These are phyloP conservation scores for Metaphire vulgaris DNA, from an alignment of 1,140 invertebrate genomes.

Conservation along the genomic window DNA sequence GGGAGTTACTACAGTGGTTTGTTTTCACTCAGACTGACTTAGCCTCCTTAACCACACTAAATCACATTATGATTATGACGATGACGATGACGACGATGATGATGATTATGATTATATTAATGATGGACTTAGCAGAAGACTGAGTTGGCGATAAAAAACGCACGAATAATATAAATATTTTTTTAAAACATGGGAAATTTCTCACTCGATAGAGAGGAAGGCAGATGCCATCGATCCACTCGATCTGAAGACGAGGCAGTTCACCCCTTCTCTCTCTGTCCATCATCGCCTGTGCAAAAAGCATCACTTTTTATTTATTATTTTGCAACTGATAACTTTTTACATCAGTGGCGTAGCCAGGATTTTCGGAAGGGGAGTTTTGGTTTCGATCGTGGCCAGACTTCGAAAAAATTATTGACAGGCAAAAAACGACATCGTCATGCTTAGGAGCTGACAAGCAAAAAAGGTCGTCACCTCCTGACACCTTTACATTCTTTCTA, in stretches of 20 bases:
- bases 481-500: too few species aligned
- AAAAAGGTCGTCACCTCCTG: too few species aligned
- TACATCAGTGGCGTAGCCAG: too few species aligned
- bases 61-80: not conserved
- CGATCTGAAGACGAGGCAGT: conserved; percentile 88
- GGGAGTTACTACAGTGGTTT: too few species aligned
- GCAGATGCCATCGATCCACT: conserved; percentile 92
- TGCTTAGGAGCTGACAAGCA: too few species aligned
- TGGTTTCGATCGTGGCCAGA: too few species aligned
- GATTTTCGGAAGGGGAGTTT: too few species aligned
- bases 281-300: conserved; percentile 69
- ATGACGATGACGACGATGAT: not conserved
- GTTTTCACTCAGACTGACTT: not conserved
- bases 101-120: not conserved
- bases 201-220: conserved; percentile 79
- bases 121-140: not conserved
- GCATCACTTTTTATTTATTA: conserved; percentile 8
- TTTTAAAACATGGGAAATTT: not conserved
- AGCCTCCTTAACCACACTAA: not conserved
- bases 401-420: too few species aligned
- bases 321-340: too few species aligned
- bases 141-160: not conserved
- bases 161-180: too few species aligned
- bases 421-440: too few species aligned
- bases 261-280: conserved; percentile 90